These are phyloP conservation scores for Amiota minor DNA, from an alignment of 2,888 invertebrate species.

Conservation along the genomic window DNA sequence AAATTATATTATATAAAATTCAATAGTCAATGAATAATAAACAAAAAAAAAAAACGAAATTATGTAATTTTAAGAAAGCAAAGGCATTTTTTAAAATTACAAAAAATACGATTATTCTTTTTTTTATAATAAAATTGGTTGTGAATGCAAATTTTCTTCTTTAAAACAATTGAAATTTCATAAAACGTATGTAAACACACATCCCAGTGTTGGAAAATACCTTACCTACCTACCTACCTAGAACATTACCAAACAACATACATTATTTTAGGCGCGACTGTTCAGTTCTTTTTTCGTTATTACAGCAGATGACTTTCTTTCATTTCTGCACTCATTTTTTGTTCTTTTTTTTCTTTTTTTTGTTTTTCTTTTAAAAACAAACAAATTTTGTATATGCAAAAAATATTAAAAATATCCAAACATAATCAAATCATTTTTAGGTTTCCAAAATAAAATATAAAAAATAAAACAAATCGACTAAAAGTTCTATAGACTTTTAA, in stretches of 20 bases:
- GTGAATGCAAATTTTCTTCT: conserved; percentile 57
- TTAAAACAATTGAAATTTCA: too few relatives aligned
- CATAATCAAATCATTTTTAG: conserved; percentile 65
- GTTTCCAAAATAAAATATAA: conserved; percentile 64
- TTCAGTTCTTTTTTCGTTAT: not conserved
- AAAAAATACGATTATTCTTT: not conserved
- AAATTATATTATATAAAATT: conserved; percentile 20
- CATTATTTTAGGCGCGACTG: not conserved
- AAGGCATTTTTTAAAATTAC: conserved; percentile 3
- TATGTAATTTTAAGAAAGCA: conserved; percentile 19
- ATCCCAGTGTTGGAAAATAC: too few relatives aligned
- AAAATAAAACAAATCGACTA: conserved; percentile 47
- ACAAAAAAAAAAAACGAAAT: conserved; percentile 40
- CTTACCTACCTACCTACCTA: too few relatives aligned
- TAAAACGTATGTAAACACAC: too few relatives aligned
- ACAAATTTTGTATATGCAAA: conserved; percentile 35
- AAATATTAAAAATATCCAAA: conserved; percentile 57
- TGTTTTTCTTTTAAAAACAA: not conserved
- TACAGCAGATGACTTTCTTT: too few relatives aligned
- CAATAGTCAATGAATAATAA: conserved; percentile 30
- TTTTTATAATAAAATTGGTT: conserved; percentile 59
- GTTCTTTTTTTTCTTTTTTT: not conserved
- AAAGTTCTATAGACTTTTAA: not conserved
- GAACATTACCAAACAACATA: not conserved
- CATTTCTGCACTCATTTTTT: not conserved